Base-by-base conservation (phyloP, 1,140 invertebrate species). In the Diorhabda sublineata region DNA sequence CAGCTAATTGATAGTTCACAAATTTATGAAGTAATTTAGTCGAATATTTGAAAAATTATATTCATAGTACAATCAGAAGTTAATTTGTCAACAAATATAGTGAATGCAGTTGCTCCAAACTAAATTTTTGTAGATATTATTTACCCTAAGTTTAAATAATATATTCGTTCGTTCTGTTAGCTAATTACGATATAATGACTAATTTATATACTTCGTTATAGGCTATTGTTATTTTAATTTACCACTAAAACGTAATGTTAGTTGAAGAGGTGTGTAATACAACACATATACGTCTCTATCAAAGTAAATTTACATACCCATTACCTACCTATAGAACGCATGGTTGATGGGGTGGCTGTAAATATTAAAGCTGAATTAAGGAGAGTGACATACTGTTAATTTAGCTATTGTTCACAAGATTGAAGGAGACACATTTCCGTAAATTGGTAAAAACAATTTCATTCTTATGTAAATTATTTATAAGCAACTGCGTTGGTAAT, bases 171-270 rank as follows among this genome's bases (percentile, higher is more conserved):
- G 59, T 57, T 9, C 45, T 47, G 47, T 68, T 67, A 26, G 7
- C 4, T 58, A 9, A 41, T 9, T 42, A 6, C 52, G 44, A 47
- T 8, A 52, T 65, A 52, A 65, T 52, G 47, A 57, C 60, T 59
- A 58, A 67, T 60, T 60, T 60, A 60, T 60, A 60, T 60, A 60
- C 58, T 6, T 60, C 42, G 6, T 60, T 60, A 60, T 11, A 60
- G 58, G 8, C 58, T 59, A 66, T 69, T 66, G 47, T 66, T 52
- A 66, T 60, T 60, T 60, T 60, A 60, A 60, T 60, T 60, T 60
- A 11, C 58, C 26, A 60, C 58, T 11, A 60, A 60, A 60, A 60
- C 58, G 26, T 60, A 9, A 26, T 60, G 26, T 11, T 11, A 6
- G 58, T 26, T 26, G 58, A 60, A 60, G 58, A 26, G 42, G 58